These are phyloP conservation scores for Potamarius usumacintae DNA, from an alignment of 2,113 vertebrate genomes.

Conservation along the genomic window DNA sequence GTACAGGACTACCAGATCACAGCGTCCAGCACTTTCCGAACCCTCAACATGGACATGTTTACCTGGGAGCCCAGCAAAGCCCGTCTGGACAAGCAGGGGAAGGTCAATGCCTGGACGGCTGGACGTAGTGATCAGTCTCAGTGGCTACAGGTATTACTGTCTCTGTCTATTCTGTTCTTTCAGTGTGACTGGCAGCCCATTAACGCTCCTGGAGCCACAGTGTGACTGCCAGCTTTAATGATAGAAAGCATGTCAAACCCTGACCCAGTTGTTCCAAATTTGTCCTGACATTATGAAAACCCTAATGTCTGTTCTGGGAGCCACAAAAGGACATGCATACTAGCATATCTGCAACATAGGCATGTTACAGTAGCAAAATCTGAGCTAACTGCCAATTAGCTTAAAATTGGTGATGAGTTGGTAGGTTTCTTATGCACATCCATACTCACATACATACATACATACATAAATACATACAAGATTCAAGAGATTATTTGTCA, in stretches of 20 bases:
- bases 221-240: constrained; percentile 16
- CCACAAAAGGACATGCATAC: background rate
- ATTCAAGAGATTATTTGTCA: no score
- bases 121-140: constrained; percentile 96
- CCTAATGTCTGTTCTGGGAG: background rate
- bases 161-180: background rate
- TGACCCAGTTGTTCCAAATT: constrained; percentile 20
- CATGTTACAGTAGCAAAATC: background rate
- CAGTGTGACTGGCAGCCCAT: constrained; percentile 15
- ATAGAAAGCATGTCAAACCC: constrained; percentile 16
- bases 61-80: constrained; percentile 97
- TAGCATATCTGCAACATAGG: background rate
- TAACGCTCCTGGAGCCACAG: background rate
- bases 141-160: constrained; percentile 87
- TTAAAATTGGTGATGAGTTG: background rate
- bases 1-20: constrained; percentile 95
- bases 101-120: constrained; percentile 98
- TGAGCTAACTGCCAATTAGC: background rate
- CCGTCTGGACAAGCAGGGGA: constrained; percentile 95
- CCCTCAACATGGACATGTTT: constrained; percentile 99
- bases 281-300: background rate
- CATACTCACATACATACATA: background rate
- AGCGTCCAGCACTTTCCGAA: constrained; percentile 93
- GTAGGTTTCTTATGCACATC: background rate
- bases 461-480: background rate